Percentiles rank a stretch among this genome's conserved stretches.
Conservation (phyloP, 2,888 invertebrate genomes). For the Drosophila nigritarsus region DNA sequence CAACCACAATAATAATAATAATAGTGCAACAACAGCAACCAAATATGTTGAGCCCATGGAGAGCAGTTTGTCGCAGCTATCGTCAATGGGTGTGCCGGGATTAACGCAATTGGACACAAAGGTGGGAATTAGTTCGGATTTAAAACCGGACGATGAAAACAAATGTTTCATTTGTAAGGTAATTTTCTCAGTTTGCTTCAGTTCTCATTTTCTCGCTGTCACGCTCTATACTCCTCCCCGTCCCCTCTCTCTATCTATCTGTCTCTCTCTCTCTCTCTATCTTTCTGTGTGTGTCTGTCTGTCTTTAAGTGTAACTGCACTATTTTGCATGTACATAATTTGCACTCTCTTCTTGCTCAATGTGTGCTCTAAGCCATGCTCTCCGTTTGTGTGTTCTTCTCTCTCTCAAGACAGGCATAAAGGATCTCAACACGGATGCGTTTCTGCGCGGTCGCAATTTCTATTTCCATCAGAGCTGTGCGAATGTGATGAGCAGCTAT, state of each 20-base stretch:
- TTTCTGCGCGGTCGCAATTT: constrained; percentile 84
- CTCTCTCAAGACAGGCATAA: constrained; percentile 84
- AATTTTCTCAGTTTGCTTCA: constrained; percentile 84
- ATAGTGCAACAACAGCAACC: constrained; percentile 79
- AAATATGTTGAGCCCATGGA: constrained; percentile 71
- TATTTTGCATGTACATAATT: constrained; percentile 34
- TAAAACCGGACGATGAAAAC: constrained; percentile 87
- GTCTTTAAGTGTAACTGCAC: constrained; percentile 12
- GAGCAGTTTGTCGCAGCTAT: constrained; percentile 84
- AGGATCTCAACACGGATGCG: constrained; percentile 84
- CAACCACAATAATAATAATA: constrained; percentile 84
- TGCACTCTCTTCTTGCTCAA: constrained; percentile 1
- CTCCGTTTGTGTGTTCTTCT: constrained; percentile 31
- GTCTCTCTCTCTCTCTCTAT: constrained; percentile 6
- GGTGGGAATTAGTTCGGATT: constrained; percentile 85
- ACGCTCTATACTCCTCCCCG: constrained; percentile 6
- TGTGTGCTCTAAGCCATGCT: constrained; percentile 37
- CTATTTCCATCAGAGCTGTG: constrained; percentile 85
- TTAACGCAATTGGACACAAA: constrained; percentile 84
- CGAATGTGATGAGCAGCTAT: constrained; percentile 85
- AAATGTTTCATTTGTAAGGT: constrained; percentile 92
- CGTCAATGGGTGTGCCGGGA: constrained; percentile 82
- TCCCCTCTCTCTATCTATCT: constrained; percentile 1
- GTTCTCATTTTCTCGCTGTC: constrained; percentile 60
- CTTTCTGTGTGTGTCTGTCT: constrained; percentile 6